phyloP scores from a whole-genome alignment of 2,888 invertebrate species.

The Drosophila heteroneura region DNA sequence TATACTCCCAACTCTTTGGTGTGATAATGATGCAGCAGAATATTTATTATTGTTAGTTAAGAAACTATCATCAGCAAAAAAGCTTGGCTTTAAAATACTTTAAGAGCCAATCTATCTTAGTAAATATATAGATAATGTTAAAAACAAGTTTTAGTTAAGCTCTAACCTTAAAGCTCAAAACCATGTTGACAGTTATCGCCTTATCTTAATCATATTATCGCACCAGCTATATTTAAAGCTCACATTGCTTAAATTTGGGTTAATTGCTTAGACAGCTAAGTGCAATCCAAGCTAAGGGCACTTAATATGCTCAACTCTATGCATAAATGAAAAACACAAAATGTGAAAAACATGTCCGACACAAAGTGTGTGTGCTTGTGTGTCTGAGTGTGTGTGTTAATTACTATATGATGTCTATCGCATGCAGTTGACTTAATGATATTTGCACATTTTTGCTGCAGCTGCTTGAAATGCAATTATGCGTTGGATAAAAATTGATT shows the following conservation, averaged over 20 bases:
- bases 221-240: slow-evolving; percentile 46
- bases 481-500: slow-evolving; percentile 43
- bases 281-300: slow-evolving; percentile 31
- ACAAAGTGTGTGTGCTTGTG: background rate
- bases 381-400: slow-evolving; percentile 9
- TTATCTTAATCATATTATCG: slow-evolving; percentile 31
- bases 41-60: background rate
- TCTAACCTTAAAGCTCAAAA: background rate
- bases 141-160: background rate
- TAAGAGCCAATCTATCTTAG: background rate
- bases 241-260: slow-evolving; percentile 59
- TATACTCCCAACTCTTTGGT: background rate
- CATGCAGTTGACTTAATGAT: slow-evolving; percentile 53
- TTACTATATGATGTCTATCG: slow-evolving; percentile 32
- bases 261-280: slow-evolving; percentile 60
- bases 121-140: background rate
- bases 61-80: background rate
- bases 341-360: slow-evolving; percentile 7
- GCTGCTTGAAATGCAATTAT: slow-evolving; percentile 63
- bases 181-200: background rate
- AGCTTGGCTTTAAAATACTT: background rate
- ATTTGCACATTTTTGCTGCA: slow-evolving; percentile 54
- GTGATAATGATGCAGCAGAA: background rate
- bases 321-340: slow-evolving; percentile 36
- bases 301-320: slow-evolving; percentile 48